A percentile compares a stretch with the other conserved stretches of the same genome.
These are phyloP conservation scores for Perdita meconis DNA, from an alignment of 2,888 invertebrate species.

Conservation along the genomic window DNA sequence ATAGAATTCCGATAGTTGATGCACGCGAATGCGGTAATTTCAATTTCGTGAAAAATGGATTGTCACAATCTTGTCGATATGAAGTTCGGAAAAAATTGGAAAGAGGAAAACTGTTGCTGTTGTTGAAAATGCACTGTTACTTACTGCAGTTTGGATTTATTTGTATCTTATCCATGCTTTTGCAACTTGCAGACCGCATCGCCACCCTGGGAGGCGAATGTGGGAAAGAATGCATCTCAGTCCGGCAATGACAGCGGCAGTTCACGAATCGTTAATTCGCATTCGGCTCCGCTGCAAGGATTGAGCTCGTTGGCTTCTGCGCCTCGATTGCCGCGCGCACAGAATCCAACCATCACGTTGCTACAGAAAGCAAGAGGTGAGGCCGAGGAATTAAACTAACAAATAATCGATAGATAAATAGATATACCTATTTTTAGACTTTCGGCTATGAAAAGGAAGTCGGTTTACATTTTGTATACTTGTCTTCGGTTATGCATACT, in stretches of 20 bases:
- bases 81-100: too few species aligned
- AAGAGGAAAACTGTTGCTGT: too few species aligned
- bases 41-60: too few species aligned
- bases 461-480: too few species aligned
- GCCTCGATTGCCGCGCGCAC: constrained; percentile 89
- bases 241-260: constrained; percentile 66
- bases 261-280: constrained; percentile 83
- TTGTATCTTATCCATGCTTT: background rate
- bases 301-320: constrained; percentile 84
- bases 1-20: too few species aligned
- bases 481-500: too few species aligned
- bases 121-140: too few species aligned
- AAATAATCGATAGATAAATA: background rate
- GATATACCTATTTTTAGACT: too few species aligned
- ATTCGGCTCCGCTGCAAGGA: constrained; percentile 88
- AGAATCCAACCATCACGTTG: constrained; percentile 94
- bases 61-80: too few species aligned
- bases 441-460: too few species aligned
- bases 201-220: constrained; percentile 76
- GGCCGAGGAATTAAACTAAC: background rate
- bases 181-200: constrained; percentile 42
- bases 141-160: too few species aligned
- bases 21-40: too few species aligned
- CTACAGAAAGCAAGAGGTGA: constrained; percentile 95
- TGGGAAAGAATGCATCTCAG: constrained; percentile 56